Conservation (phyloP, 2,113 vertebrate species). For the Clarias magur region DNA sequence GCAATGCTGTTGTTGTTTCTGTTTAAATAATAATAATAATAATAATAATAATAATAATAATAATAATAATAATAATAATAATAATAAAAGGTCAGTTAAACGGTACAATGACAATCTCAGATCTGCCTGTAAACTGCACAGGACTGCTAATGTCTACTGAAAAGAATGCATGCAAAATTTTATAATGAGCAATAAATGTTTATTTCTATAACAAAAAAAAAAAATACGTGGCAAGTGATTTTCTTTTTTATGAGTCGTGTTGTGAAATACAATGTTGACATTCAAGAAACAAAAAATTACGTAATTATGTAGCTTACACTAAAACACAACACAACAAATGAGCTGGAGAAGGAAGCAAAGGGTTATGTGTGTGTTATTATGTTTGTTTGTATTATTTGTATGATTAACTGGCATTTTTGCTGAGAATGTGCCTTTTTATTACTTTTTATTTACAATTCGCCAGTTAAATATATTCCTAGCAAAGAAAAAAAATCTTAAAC, state of each 20-base stretch:
- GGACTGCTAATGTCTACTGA: slow-evolving; percentile 42
- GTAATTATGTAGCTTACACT: not conserved
- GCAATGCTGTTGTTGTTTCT: not conserved
- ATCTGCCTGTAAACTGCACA: slow-evolving; percentile 47
- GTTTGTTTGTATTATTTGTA: not conserved
- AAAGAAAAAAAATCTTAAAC: not conserved
- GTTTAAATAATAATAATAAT: too few relatives aligned
- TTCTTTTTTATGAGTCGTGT: not conserved
- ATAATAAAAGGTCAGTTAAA: slow-evolving; percentile 3
- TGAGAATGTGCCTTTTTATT: not conserved
- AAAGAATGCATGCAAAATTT: slow-evolving; percentile 47
- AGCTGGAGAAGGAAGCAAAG: not conserved
- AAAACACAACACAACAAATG: not conserved
- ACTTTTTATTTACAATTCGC: too few relatives aligned
- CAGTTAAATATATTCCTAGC: not conserved
- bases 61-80: not conserved
- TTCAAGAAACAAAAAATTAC: not conserved
- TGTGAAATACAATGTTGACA: not conserved
- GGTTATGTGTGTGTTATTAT: not conserved
- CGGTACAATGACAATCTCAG: slow-evolving; percentile 6
- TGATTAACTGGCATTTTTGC: not conserved
- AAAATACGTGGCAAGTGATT: not conserved
- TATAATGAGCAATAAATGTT: slow-evolving; percentile 42
- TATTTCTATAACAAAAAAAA: slow-evolving; percentile 9
- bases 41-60: too few relatives aligned